phyloP scores from a whole-genome alignment of 1,140 invertebrate species.

The Yoshiicerus persimilis region DNA sequence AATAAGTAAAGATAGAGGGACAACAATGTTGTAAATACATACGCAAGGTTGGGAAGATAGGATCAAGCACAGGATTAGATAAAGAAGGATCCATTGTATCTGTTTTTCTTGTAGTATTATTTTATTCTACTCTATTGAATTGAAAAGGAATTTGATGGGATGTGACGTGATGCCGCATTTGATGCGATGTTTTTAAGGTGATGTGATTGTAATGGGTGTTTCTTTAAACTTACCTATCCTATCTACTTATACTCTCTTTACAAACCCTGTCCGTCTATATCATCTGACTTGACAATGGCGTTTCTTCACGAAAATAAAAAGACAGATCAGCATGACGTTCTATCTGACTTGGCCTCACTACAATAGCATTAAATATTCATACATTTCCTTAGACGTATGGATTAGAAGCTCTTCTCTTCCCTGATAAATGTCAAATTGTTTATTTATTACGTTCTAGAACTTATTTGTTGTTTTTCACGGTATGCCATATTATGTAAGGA shows the following conservation, averaged over 20 bases:
- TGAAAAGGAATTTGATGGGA: neutral
- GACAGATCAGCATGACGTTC: slow-evolving; percentile 9
- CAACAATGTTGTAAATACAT: no score
- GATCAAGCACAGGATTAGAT: neutral
- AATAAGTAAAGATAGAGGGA: no score
- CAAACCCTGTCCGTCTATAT: no score
- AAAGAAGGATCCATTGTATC: neutral
- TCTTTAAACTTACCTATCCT: neutral
- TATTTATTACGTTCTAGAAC: neutral
- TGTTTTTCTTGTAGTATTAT: neutral
- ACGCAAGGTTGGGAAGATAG: neutral
- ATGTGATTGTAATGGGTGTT: slow-evolving; percentile 38
- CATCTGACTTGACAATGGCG: slow-evolving; percentile 29
- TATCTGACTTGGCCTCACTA: neutral
- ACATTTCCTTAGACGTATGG: neutral
- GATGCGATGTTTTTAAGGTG: slow-evolving; percentile 9
- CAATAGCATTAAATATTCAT: neutral
- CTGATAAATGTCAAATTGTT: no score
- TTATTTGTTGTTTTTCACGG: no score
- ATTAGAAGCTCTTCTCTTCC: no score
- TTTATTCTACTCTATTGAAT: neutral
- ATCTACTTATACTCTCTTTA: no score
- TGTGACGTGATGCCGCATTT: slow-evolving; percentile 5
- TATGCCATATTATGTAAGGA: no score
- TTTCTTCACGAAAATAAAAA: slow-evolving; percentile 17